phyloP scores from a whole-genome alignment of 2,113 vertebrate species.

The Apeltes quadracus region DNA sequence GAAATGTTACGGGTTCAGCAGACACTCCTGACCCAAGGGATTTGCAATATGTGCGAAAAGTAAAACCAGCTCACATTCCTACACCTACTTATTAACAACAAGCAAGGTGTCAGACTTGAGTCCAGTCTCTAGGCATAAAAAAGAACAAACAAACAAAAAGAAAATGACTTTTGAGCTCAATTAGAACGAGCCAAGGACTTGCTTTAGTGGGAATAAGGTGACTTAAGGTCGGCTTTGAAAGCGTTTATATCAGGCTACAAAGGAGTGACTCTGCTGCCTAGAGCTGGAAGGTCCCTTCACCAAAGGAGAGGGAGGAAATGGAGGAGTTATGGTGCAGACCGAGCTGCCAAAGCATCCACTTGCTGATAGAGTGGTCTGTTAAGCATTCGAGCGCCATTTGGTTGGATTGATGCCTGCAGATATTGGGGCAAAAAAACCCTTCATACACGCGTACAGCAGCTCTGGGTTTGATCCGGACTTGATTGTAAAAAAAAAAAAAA shows the following conservation, averaged over 20 bases:
- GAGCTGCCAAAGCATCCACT: not conserved
- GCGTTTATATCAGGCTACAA: constrained; percentile 20
- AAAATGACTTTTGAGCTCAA: not conserved
- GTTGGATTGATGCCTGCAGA: not conserved
- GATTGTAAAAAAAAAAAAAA: not conserved
- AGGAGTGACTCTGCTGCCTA: constrained; percentile 3
- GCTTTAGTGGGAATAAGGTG: not conserved
- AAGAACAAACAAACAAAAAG: constrained; percentile 10
- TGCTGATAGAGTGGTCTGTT: not conserved
- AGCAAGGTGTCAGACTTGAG: not conserved
- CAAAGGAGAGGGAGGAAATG: not conserved
- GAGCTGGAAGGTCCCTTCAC: constrained; percentile 24
- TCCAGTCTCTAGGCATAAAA: constrained; percentile 2
- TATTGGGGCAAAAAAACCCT: not conserved
- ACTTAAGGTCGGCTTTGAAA: constrained; percentile 8
- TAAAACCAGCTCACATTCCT: constrained; percentile 4
- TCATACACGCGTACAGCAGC: not conserved
- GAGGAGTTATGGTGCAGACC: not conserved
- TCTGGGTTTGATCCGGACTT: not conserved
- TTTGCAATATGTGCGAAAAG: not conserved
- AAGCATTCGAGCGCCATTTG: not conserved
- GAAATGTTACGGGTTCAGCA: not conserved
- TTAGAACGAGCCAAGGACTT: constrained; percentile 18
- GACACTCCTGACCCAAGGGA: not conserved
- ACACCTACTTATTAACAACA: constrained; percentile 2